These are phyloP conservation scores for Xylota segnis DNA, from an alignment of 2,888 invertebrate species.

Conservation along the genomic window DNA sequence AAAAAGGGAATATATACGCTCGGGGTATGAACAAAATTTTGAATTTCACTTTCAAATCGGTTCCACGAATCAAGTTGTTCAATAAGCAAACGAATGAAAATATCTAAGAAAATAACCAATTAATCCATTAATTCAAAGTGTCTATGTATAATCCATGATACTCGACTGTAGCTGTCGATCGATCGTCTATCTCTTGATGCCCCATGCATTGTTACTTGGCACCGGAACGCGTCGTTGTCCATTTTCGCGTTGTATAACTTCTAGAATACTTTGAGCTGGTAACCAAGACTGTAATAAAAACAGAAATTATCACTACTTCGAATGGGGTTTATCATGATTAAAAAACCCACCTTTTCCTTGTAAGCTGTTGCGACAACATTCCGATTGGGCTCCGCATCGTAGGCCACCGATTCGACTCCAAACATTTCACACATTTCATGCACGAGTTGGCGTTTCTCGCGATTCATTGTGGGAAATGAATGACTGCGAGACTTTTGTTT, in stretches of 20 bases:
- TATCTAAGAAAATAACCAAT: slow-evolving; percentile 38
- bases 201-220: slow-evolving; percentile 86
- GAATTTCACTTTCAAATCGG: slow-evolving; percentile 51
- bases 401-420: slow-evolving; percentile 96
- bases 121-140: slow-evolving; percentile 32
- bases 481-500: slow-evolving; percentile 93
- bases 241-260: slow-evolving; percentile 92
- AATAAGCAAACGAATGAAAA: slow-evolving; percentile 35
- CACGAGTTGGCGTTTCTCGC: slow-evolving; percentile 95
- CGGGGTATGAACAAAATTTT: slow-evolving; percentile 12
- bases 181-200: slow-evolving; percentile 80
- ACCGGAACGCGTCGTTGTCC: slow-evolving; percentile 92
- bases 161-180: not conserved
- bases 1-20: not conserved
- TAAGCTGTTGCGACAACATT: slow-evolving; percentile 97
- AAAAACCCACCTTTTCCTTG: slow-evolving; percentile 88
- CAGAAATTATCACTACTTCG: slow-evolving; percentile 27
- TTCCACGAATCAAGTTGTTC: slow-evolving; percentile 31
- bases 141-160: slow-evolving; percentile 34
- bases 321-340: not conserved
- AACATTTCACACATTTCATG: slow-evolving; percentile 98
- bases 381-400: slow-evolving; percentile 97
- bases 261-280: slow-evolving; percentile 93
- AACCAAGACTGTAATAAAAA: slow-evolving; percentile 90
- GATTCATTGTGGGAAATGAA: slow-evolving; percentile 97